Evolutionary conservation across 2,113 vertebrate species (phyloP).

Genomic region (Plectropomus leopardus): DNA sequence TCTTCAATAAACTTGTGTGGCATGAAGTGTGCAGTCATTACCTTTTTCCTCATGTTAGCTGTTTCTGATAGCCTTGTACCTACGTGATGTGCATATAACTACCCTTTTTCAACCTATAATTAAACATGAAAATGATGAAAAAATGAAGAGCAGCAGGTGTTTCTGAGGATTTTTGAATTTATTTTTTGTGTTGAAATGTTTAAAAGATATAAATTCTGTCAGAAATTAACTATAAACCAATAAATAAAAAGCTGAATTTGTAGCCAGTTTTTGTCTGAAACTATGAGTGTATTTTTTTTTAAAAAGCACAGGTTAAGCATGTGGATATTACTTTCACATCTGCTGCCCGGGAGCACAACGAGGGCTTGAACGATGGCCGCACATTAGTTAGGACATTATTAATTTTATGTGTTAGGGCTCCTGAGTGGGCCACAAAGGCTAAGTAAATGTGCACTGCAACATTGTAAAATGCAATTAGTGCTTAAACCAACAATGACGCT

Average conservation of each 20-base stretch:
- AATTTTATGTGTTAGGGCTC: conserved; percentile 48
- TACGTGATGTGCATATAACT: too few species aligned
- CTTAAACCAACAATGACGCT: conserved; percentile 48
- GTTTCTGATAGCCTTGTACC: too few species aligned
- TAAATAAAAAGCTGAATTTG: neutral
- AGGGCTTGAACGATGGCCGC: conserved; percentile 28
- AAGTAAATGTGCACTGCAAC: conserved; percentile 35
- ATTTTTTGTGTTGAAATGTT: neutral
- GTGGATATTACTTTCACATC: conserved; percentile 13
- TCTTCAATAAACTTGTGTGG: too few species aligned
- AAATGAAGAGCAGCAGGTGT: too few species aligned
- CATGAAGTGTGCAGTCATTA: too few species aligned
- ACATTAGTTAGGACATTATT: conserved; percentile 45
- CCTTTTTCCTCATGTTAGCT: too few species aligned
- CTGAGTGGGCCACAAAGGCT: conserved; percentile 45
- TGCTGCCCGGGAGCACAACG: neutral
- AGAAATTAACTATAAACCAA: neutral
- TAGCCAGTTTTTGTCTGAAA: neutral
- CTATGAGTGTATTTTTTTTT: neutral
- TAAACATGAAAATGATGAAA: too few species aligned
- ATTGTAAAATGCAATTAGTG: conserved; percentile 61
- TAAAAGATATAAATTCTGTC: neutral
- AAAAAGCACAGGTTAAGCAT: conserved; percentile 3
- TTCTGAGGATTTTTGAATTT: neutral
- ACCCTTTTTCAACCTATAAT: too few species aligned